These are phyloP conservation scores for Linurgus olivaceus DNA, from an alignment of 2,797 vertebrate species.

Conservation along the genomic window DNA sequence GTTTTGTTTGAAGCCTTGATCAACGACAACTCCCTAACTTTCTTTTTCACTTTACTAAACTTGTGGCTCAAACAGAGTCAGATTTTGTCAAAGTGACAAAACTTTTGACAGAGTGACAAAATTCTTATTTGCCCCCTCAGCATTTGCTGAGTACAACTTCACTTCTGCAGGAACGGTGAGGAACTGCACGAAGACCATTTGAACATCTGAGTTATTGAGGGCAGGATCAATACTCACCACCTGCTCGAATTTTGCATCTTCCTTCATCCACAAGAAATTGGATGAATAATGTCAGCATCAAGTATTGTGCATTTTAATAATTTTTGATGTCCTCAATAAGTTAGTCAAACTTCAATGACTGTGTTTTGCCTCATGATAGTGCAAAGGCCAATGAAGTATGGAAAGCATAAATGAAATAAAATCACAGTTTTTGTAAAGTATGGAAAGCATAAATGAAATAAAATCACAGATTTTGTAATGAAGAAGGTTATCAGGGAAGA, in stretches of 20 bases:
- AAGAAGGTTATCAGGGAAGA: background rate
- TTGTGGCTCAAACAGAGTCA: background rate
- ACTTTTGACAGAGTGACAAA: background rate
- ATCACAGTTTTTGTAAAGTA: background rate
- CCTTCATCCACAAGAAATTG: background rate
- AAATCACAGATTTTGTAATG: background rate
- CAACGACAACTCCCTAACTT: background rate
- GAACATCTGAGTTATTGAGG: background rate
- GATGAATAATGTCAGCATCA: background rate
- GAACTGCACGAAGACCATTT: background rate
- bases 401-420: background rate
- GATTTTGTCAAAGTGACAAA: background rate
- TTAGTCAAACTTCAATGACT: background rate
- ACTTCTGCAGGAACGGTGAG: background rate
- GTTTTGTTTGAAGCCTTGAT: background rate
- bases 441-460: background rate
- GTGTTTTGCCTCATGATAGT: background rate
- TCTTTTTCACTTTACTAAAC: background rate
- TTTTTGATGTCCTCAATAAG: background rate
- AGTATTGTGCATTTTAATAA: background rate
- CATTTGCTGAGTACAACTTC: background rate
- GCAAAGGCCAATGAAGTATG: background rate
- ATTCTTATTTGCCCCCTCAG: rapidly evolving
- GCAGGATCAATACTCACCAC: too few relatives aligned
- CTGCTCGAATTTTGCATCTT: background rate